phyloP scores from a whole-genome alignment of 2,797 vertebrate species.

The Calcarius lapponicus region DNA sequence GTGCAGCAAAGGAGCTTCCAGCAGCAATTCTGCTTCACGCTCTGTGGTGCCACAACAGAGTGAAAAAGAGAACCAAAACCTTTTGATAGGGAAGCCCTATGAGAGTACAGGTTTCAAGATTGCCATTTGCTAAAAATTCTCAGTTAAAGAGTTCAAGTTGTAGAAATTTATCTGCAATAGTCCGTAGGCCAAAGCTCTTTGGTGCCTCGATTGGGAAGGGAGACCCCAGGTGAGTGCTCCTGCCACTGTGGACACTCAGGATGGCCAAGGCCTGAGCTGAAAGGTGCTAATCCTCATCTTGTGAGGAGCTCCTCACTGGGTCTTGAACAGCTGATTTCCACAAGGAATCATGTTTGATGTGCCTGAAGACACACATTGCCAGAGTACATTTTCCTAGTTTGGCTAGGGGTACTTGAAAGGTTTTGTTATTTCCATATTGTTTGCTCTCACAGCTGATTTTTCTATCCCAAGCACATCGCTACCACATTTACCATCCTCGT shows the following conservation, averaged over 20 bases:
- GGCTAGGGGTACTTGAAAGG: neutral
- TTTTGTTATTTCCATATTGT: neutral
- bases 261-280: neutral
- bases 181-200: neutral
- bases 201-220: neutral
- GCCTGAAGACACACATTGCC: neutral
- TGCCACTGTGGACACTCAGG: rapidly evolving
- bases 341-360: neutral
- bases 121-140: neutral
- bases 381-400: neutral
- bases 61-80: constrained; percentile 44
- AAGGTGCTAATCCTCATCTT: neutral
- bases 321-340: neutral
- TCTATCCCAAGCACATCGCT: rapidly evolving
- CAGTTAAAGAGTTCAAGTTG: neutral
- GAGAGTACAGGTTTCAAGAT: neutral
- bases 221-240: neutral
- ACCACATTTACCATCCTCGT: neutral
- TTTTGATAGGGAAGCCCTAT: neutral
- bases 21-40: neutral
- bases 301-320: neutral
- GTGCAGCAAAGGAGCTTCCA: neutral
- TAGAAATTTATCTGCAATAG: neutral
- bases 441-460: neutral
- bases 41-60: neutral